phyloP scores from a whole-genome alignment of 1,140 invertebrate species.

The Listronotus oregonensis region DNA sequence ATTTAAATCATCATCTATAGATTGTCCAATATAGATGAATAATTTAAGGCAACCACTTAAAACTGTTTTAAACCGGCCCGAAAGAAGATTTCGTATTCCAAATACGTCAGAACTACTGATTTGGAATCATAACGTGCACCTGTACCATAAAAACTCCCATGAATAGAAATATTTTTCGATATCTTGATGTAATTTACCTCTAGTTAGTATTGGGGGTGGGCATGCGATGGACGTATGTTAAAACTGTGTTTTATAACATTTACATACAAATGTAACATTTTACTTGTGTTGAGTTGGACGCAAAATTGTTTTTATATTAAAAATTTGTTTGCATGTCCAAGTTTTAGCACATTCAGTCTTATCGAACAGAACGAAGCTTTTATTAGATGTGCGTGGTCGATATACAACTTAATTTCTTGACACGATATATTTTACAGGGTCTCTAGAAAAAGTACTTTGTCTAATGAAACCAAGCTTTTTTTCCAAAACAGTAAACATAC shows the following conservation, averaged over 20 bases:
- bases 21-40: too few species aligned
- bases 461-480: too few species aligned
- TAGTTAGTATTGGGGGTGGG: conserved; percentile 28
- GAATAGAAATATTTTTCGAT: conserved; percentile 30
- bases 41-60: too few species aligned
- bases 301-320: conserved; percentile 1
- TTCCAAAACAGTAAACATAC: too few species aligned
- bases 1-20: too few species aligned
- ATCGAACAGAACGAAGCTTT: conserved; percentile 22
- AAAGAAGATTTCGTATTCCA: background rate
- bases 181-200: conserved; percentile 23
- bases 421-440: conserved; percentile 10
- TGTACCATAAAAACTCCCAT: conserved; percentile 21
- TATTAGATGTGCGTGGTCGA: conserved; percentile 37
- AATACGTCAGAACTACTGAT: background rate
- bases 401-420: conserved; percentile 34
- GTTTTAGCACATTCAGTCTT: conserved; percentile 1
- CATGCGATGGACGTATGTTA: conserved; percentile 19
- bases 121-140: conserved; percentile 30
- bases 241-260: too few species aligned
- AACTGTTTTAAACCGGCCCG: too few species aligned
- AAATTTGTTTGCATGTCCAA: conserved; percentile 18
- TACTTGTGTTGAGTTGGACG: too few species aligned
- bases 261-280: too few species aligned
- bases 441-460: background rate